These are phyloP conservation scores for Lacerta agilis DNA, from an alignment of 2,797 vertebrate genomes.

Conservation along the genomic window DNA sequence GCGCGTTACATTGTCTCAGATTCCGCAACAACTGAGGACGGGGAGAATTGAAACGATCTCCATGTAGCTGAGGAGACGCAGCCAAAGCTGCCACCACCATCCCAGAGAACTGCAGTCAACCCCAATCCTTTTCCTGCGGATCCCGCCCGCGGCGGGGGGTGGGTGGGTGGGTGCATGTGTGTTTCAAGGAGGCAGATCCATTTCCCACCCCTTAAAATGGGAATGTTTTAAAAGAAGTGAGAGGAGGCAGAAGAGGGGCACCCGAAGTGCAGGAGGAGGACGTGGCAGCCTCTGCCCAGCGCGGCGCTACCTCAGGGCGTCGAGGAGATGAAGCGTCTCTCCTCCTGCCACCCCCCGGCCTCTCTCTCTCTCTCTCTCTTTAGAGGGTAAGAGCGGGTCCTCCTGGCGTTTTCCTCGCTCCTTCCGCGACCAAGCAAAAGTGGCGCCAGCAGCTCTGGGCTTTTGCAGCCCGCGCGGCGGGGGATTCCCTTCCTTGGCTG, in stretches of 20 bases:
- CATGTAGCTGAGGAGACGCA: no score
- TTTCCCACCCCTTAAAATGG: background rate
- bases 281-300: slow-evolving; percentile 7
- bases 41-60: background rate
- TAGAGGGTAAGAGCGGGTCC: no score
- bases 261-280: background rate
- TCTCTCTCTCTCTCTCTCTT: background rate
- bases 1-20: slow-evolving; percentile 31
- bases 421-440: background rate
- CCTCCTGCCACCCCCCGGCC: no score
- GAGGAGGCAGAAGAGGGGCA: background rate
- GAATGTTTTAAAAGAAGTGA: background rate
- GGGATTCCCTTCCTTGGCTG: slow-evolving; percentile 5
- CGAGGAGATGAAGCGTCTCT: background rate
- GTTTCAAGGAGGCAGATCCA: background rate
- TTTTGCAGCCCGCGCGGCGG: background rate
- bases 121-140: background rate
- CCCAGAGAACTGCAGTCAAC: background rate
- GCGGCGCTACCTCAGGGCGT: background rate
- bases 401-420: background rate
- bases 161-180: background rate
- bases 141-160: background rate
- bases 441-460: slow-evolving; percentile 7
- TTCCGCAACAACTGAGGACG: background rate
- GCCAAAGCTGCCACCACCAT: background rate